These are phyloP conservation scores for Caenorhabditis sinica DNA, from an alignment of 2,888 invertebrate genomes.

Conservation along the genomic window DNA sequence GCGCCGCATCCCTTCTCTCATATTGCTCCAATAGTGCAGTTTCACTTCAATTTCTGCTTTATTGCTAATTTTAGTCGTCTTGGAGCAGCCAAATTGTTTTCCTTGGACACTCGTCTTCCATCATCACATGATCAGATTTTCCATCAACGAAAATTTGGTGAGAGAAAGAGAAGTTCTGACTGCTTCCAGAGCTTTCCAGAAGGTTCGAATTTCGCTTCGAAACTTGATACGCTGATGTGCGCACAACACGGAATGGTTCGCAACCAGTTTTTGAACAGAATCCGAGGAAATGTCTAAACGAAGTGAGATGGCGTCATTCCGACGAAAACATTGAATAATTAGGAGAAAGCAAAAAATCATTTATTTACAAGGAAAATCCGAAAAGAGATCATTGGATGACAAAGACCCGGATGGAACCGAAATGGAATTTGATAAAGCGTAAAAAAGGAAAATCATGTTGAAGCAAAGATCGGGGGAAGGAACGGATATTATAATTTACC, in stretches of 20 bases:
- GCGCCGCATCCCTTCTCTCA: not conserved
- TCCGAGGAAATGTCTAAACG: constrained; percentile 30
- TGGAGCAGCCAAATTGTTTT: constrained; percentile 41
- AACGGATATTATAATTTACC: not conserved
- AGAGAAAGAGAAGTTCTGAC: constrained; percentile 1
- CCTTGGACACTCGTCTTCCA: constrained; percentile 10
- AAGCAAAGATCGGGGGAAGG: not conserved
- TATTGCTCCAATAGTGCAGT: constrained; percentile 26
- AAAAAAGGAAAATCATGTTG: not conserved
- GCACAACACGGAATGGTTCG: constrained; percentile 51
- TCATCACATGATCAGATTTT: constrained; percentile 52
- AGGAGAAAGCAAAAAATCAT: constrained; percentile 11
- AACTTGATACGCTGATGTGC: constrained; percentile 60
- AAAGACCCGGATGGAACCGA: constrained; percentile 27
- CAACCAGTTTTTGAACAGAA: constrained; percentile 49
- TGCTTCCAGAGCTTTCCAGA: constrained; percentile 1
- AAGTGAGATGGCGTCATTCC: constrained; percentile 42
- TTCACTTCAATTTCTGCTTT: not conserved
- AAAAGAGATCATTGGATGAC: constrained; percentile 21
- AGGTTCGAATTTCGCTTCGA: constrained; percentile 57
- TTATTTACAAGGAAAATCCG: constrained; percentile 55
- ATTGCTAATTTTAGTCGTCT: constrained; percentile 31
- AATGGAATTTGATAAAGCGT: constrained; percentile 9
- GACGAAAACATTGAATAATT: not conserved
- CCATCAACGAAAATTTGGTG: constrained; percentile 42